A percentile compares a stretch with the other conserved stretches of the same genome.
These are phyloP conservation scores for Synanthedon vespiformis DNA, from an alignment of 2,888 invertebrate species.

Conservation along the genomic window DNA sequence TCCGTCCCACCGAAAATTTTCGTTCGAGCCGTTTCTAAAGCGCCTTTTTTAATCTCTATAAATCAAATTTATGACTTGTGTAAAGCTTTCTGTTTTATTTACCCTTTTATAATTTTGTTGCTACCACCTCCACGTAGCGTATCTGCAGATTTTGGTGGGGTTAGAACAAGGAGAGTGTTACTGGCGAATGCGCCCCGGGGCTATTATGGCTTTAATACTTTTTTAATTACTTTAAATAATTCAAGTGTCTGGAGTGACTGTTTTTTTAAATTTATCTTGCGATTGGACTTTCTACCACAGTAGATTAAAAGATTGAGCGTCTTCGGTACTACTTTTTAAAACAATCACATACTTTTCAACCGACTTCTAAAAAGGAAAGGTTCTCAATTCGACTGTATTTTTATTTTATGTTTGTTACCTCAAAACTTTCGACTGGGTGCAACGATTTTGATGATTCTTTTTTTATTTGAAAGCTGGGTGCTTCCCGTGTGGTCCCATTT, in stretches of 20 bases:
- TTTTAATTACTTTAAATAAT: not conserved
- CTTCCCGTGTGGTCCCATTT: too few relatives aligned
- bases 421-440: too few relatives aligned
- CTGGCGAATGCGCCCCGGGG: not conserved
- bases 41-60: conserved; percentile 72
- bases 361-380: too few relatives aligned
- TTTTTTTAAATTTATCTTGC: too few relatives aligned
- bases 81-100: conserved; percentile 71
- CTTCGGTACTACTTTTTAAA: too few relatives aligned
- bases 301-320: too few relatives aligned
- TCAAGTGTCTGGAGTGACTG: not conserved
- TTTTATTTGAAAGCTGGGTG: too few relatives aligned
- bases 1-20: conserved; percentile 68
- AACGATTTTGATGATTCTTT: too few relatives aligned
- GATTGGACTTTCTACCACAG: too few relatives aligned
- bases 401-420: too few relatives aligned
- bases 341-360: too few relatives aligned
- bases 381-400: too few relatives aligned
- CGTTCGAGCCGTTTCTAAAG: conserved; percentile 69
- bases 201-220: not conserved
- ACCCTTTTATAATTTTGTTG: conserved; percentile 69
- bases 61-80: conserved; percentile 72
- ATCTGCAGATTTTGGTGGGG: conserved; percentile 18
- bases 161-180: conserved; percentile 1
- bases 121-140: conserved; percentile 18